Evolutionary conservation across 2,888 invertebrate species (phyloP), one percentile per base, ranked within the genome.

Genomic region (Mechanitis mazaeus): DNA sequence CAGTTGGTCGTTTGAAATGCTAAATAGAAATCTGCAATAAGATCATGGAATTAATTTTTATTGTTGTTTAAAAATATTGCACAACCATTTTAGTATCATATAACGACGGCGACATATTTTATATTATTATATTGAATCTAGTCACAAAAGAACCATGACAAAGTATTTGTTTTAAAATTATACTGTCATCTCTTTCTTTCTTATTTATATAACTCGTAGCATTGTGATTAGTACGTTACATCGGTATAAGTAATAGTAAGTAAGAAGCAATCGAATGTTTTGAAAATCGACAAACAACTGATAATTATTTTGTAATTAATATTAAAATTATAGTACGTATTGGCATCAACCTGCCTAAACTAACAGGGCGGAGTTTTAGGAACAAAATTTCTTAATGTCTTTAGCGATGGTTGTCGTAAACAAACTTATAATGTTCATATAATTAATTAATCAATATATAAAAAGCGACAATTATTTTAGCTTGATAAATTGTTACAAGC

Each of bases 331-430:
- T 50, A 50, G 28, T 50, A 20, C 20, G 20, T 20, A 33, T 28
- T 54, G 56, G 45, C 35, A n/a, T 50, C 42, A 61, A 9, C 1
- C 45, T 47, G 31, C 50, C 50, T 50, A 50, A 42, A 28, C 33
- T 45, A 53, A 35, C 3, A 64, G 66, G 66, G 66, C 64, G 66
- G 66, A 66, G 31, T 60, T 56, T 47, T 64, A 66, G 66, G 66
- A 66, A 66, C 62, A 60, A 53, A 64, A 64, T 66, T 66, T 50
- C 53, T 54, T 56, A 62, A 54, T 50, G 64, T 58, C 58, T 61
- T 60, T 56, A 61, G 54, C 42, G 45, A 58, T 45, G 28, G 45
- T 53, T 45, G 31, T 47, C 28, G 47, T 31, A 50, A 50, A 50
- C 42, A 50, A 50, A 50, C 31, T 50, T 50, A 31, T 28, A 31